Evolutionary conservation across 2,797 vertebrate species (phyloP), one percentile per base, ranked within the genome.

Genomic region (Danio albolineatus): DNA sequence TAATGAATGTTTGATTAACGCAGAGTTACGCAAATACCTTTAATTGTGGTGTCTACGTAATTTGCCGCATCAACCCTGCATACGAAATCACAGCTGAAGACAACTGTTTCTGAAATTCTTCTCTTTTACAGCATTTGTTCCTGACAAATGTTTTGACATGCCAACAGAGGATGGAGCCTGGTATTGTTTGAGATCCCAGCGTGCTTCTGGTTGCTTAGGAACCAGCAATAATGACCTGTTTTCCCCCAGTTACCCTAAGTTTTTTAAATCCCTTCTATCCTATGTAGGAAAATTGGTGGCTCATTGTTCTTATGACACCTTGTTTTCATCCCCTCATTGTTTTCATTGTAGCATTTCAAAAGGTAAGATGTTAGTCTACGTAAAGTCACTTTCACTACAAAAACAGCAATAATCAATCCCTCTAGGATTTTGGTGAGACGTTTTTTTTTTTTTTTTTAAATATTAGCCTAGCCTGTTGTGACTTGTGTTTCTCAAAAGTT

Each of bases 131-230:
- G 3, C 65, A 81, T 83, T 90, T 90, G 90, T 90, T 92, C 88
- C 84, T 88, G 87, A 93, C 86, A 91, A 90, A 91, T 87, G 79
- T 86, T 85, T 79, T 86, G 87, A 91, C 87, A 89, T 79, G 85
- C 85, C 87, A 53, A 70, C 85, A 85, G 85, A 89, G 78, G 71
- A 86, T 57, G 46, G 87, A 82, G 85, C 84, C 67, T 28, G 76
- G 85, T 82, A 84, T 86, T 88, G 89, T 89, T 87, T 87, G 84
- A 88, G 81, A 83, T 88, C 78, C 79, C 78, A 84, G 76, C 79
- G 81, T 88, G 86, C 84, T 0, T 86, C 87, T 87, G 88, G 92
- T 93, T 93, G 92, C 93, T 89, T 89, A 89, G 91, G 85, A 88
- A 93, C 91, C 67, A 5, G 49, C 76, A 86, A 87, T 87, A 88